Percentiles rank a stretch among this genome's conserved stretches.
These are phyloP conservation scores for Neoascia interrupta DNA, from an alignment of 2,888 invertebrate species.

Conservation along the genomic window DNA sequence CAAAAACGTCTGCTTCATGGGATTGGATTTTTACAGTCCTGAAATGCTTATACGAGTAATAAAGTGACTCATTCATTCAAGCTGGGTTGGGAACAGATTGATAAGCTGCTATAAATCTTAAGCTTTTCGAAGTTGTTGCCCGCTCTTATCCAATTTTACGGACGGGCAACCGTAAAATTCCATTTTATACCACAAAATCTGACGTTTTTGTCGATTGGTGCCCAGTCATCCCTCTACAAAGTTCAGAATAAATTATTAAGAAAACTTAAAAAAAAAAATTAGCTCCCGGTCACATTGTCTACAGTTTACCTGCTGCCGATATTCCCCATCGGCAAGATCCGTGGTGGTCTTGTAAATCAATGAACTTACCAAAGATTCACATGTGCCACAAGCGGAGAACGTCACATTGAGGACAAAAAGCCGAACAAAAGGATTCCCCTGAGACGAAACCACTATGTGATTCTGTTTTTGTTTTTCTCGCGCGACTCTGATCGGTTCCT, in stretches of 20 bases:
- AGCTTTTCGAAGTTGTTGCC: neutral
- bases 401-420: slow-evolving; percentile 47
- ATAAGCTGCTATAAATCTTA: slow-evolving; percentile 43
- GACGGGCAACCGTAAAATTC: slow-evolving; percentile 51
- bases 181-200: slow-evolving; percentile 47
- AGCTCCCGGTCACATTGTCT: slow-evolving; percentile 59
- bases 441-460: slow-evolving; percentile 33
- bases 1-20: no score
- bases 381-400: slow-evolving; percentile 29
- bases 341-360: slow-evolving; percentile 67
- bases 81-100: slow-evolving; percentile 13
- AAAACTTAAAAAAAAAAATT: slow-evolving; percentile 30
- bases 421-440: slow-evolving; percentile 67
- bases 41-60: no score
- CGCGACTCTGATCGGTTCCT: slow-evolving; percentile 28
- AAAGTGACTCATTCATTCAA: slow-evolving; percentile 29
- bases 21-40: no score
- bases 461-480: slow-evolving; percentile 36
- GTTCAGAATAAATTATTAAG: slow-evolving; percentile 52
- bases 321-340: no score
- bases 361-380: slow-evolving; percentile 31
- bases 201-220: slow-evolving; percentile 38
- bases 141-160: slow-evolving; percentile 48
- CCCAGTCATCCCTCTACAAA: slow-evolving; percentile 49
- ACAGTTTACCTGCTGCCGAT: slow-evolving; percentile 51